phyloP scores from a whole-genome alignment of 2,113 vertebrate species.

The Marmota monax region DNA sequence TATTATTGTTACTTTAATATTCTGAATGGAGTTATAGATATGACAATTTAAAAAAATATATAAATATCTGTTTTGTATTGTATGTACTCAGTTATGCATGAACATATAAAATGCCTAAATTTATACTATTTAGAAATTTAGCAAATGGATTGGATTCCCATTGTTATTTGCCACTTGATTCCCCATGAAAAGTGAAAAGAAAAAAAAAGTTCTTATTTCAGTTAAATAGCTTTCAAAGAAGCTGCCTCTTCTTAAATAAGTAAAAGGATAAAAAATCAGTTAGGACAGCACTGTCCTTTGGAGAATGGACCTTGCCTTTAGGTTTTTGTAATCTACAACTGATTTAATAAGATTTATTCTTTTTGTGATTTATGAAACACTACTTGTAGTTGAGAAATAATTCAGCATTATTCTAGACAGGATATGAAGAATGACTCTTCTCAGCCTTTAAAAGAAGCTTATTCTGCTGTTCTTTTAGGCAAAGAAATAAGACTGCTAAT shows the following conservation, averaged over 20 bases:
- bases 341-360: slow-evolving; percentile 83
- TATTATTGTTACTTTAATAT: background rate
- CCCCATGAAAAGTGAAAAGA: background rate
- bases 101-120: background rate
- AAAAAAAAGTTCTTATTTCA: slow-evolving; percentile 45
- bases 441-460: slow-evolving; percentile 75
- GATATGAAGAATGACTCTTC: slow-evolving; percentile 76
- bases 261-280: slow-evolving; percentile 69
- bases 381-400: slow-evolving; percentile 81
- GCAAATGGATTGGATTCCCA: background rate
- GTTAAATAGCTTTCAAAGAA: slow-evolving; percentile 58
- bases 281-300: slow-evolving; percentile 70
- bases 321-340: slow-evolving; percentile 71
- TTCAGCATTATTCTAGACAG: slow-evolving; percentile 75
- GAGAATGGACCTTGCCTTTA: slow-evolving; percentile 69
- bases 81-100: background rate
- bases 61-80: background rate
- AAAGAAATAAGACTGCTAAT: slow-evolving; percentile 74
- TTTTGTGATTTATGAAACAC: slow-evolving; percentile 80
- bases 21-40: background rate
- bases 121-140: background rate
- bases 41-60: background rate
- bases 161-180: slow-evolving; percentile 62
- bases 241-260: slow-evolving; percentile 65
- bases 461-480: slow-evolving; percentile 66